Percentiles rank a stretch among this genome's conserved stretches.
These are phyloP conservation scores for Agrochola macilenta DNA, from an alignment of 2,888 invertebrate species.

Conservation along the genomic window DNA sequence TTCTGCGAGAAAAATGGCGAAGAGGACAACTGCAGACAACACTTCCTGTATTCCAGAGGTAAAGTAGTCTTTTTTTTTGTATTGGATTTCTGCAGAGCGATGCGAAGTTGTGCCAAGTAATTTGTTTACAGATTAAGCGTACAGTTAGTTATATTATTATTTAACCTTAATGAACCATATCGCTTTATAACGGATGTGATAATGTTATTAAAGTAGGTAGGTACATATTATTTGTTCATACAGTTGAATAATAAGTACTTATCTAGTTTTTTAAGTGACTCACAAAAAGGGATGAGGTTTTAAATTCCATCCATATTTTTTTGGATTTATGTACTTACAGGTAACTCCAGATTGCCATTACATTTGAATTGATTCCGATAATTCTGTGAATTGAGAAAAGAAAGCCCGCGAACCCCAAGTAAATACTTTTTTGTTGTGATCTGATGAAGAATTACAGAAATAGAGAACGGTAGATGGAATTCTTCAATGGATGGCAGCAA, in stretches of 20 bases:
- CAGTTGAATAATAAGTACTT: neutral
- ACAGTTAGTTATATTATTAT: neutral
- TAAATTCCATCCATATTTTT: neutral
- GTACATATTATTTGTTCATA: neutral
- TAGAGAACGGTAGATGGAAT: neutral
- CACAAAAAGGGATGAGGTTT: neutral
- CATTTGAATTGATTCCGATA: neutral
- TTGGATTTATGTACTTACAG: too few relatives aligned
- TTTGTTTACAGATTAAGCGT: slow-evolving; percentile 10
- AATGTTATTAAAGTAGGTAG: neutral
- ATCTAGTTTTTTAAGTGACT: neutral
- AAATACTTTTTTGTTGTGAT: neutral
- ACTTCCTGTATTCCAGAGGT: slow-evolving; percentile 75
- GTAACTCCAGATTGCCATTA: neutral
- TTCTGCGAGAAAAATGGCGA: slow-evolving; percentile 75
- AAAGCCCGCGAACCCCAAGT: neutral
- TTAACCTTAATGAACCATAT: slow-evolving; percentile 1
- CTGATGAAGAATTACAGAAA: neutral
- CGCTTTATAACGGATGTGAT: neutral
- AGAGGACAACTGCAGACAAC: slow-evolving; percentile 69
- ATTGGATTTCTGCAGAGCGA: slow-evolving; percentile 2
- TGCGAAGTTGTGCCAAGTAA: slow-evolving; percentile 18
- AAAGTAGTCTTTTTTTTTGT: slow-evolving; percentile 13
- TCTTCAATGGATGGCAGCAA: neutral
- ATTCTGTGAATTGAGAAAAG: neutral